These are phyloP conservation scores for Noctua pronuba DNA, from an alignment of 2,888 invertebrate species.

Conservation along the genomic window DNA sequence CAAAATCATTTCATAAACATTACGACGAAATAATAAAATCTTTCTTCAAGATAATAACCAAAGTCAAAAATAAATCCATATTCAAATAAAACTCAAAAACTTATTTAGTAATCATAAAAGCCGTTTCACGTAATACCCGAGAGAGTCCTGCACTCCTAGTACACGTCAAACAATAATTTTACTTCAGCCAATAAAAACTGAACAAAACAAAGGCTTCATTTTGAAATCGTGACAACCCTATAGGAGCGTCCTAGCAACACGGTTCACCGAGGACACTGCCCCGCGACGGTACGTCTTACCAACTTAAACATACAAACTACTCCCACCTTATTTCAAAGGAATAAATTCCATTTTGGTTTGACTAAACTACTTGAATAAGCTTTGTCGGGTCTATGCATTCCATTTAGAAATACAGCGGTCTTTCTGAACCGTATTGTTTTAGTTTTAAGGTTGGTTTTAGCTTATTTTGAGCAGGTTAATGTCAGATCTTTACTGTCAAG, in stretches of 20 bases:
- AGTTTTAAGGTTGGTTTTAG: slow-evolving; percentile 64
- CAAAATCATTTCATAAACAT: neutral
- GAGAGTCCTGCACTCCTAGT: slow-evolving; percentile 40
- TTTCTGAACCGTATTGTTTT: slow-evolving; percentile 45
- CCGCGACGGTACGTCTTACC: slow-evolving; percentile 74
- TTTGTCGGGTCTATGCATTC: slow-evolving; percentile 69
- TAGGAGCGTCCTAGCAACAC: slow-evolving; percentile 82
- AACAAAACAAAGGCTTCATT: slow-evolving; percentile 74
- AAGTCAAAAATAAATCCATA: slow-evolving; percentile 28
- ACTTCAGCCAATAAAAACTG: slow-evolving; percentile 65
- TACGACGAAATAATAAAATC: neutral
- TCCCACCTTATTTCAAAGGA: slow-evolving; percentile 58
- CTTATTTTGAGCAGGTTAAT: slow-evolving; percentile 65
- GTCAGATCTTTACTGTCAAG: slow-evolving; percentile 80
- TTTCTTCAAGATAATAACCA: neutral
- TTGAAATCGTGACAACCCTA: slow-evolving; percentile 86
- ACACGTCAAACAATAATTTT: slow-evolving; percentile 67
- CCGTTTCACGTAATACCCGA: slow-evolving; percentile 53
- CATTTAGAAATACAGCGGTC: slow-evolving; percentile 52
- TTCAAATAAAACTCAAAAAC: slow-evolving; percentile 39
- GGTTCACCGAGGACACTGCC: slow-evolving; percentile 87
- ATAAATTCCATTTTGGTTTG: slow-evolving; percentile 62
- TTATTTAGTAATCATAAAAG: slow-evolving; percentile 54
- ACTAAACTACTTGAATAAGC: slow-evolving; percentile 55
- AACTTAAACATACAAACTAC: slow-evolving; percentile 53